Base-by-base conservation (phyloP, 1,140 invertebrate genomes). In the Ceratina australensis region DNA sequence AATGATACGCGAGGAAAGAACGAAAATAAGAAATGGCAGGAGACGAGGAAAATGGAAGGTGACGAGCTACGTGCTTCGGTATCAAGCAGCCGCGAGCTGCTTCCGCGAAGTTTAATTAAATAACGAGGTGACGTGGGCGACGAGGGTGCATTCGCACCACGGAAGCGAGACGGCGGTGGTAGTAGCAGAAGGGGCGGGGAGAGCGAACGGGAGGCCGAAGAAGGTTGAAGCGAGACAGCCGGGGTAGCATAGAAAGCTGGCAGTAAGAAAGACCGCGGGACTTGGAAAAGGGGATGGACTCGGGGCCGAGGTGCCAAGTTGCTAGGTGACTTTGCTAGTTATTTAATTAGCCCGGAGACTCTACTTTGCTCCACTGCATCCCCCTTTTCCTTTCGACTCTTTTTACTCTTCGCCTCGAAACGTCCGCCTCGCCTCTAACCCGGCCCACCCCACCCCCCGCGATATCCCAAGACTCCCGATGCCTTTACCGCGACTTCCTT, bases 301-400 rank as follows among this genome's bases (percentile, higher is more conserved):
- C 63, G 72, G 68, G 71, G 65, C 67, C 78, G 87, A 86, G 87
- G 87, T 86, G 86, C 82, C 85, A 89, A 89, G 85, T 87, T 84
- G 86, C 86, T 87, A 86, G 87, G 84, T 87, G 84, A 87, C 87
- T 88, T 87, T 86, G 79, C 87, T 87, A 88, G 87, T 89, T 89
- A 88, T 89, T 89, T 89, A 89, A 89, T 89, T 89, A 88, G 84
- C 80, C 78, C 80, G 66, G 81, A 86, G 84, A 88, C 82, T 86
- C 86, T 84, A 77, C 79, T 80, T 83, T 79, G 63, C 80, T 79
- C 78, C 76, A 72, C 80, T 80, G 60, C 79, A 71, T 76, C 65
- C 57, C 64, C 72, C 60, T n/a, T 50, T 66, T 54, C 42, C 42
- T 60, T 72, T 65, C 50, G 24, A 47, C 63, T 85, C 79, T 74